A percentile compares a stretch with the other conserved stretches of the same genome.
Conservation (phyloP, 2,888 invertebrate genomes). For the Phengaris alcon region DNA sequence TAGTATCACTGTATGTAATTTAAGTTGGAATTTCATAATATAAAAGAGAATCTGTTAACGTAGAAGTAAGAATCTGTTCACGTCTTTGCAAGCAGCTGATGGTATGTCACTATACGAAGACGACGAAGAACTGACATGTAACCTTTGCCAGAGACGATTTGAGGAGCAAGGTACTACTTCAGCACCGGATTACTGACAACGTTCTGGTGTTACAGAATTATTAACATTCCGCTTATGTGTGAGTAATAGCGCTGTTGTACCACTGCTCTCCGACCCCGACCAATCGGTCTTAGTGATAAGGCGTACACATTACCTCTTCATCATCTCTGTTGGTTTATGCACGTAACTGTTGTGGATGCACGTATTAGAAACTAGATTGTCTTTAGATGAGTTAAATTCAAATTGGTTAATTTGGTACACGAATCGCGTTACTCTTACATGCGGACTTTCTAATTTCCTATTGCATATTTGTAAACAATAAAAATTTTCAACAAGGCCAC, state of each 20-base stretch:
- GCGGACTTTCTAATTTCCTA: conserved; percentile 62
- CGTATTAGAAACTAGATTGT: conserved; percentile 44
- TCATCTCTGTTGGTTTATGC: conserved; percentile 43
- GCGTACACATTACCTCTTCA: conserved; percentile 42
- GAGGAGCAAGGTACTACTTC: conserved; percentile 85
- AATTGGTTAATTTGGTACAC: conserved; percentile 51
- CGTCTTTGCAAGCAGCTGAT: conserved; percentile 83
- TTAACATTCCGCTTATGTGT: conserved; percentile 72
- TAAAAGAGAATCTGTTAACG: conserved; percentile 35
- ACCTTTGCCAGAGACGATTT: conserved; percentile 88
- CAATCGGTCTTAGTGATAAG: conserved; percentile 44
- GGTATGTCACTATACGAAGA: conserved; percentile 81
- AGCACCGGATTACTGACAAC: conserved; percentile 59
- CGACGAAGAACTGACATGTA: conserved; percentile 84
- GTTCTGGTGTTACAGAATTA: conserved; percentile 67
- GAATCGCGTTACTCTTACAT: conserved; percentile 79
- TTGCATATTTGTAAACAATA: conserved; percentile 49
- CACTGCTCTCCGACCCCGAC: conserved; percentile 50
- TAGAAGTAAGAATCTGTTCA: conserved; percentile 70
- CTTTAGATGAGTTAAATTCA: conserved; percentile 37
- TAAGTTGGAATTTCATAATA: conserved; percentile 27
- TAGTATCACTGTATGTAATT: conserved; percentile 14
- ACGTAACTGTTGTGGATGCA: conserved; percentile 46
- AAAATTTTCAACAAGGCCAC: conserved; percentile 70
- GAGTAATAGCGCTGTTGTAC: conserved; percentile 79